Base-by-base conservation (phyloP, 2,888 invertebrate genomes). In the Plutella xylostella region DNA sequence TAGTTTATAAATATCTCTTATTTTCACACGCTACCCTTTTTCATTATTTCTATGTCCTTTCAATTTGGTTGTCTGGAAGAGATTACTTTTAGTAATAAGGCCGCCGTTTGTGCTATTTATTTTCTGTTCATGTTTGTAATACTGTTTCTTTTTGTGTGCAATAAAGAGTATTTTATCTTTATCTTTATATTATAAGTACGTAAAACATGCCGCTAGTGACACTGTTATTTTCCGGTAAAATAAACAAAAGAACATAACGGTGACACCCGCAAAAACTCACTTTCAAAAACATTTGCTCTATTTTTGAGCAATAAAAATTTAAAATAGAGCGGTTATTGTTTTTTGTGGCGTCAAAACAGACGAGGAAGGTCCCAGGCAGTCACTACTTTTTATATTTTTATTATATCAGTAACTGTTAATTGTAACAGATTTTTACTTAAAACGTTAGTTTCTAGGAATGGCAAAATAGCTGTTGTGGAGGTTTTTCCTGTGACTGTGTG, bases 251-350 rank as follows among this genome's bases (percentile, higher is more conserved):
- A 22, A 33, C n/a, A 43, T 45, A 50, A 59, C 58, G 55, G 33
- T 43, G 37, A 34, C 22, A 20, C 9, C 19, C n/a, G 42, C 31
- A 45, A 56, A 58, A 51, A 54, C 48, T 35, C 42, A 48, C 49
- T 41, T 41, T 41, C n/a, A 41, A 59, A 59, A 17, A 52, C 47
- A 53, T 50, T 51, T 65, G 69, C 61, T 70, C 70, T 59, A 70
- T 63, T 65, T 58, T 66, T 55, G 51, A 45, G 54, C 55, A 58
- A 52, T 69, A 66, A 71, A 70, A 68, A 67, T 65, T 63, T 60
- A 63, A 78, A 72, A 73, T 73, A 62, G 76, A 73, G 71, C 79
- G 70, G 49, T 49, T 49, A 52, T 57, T 61, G 68, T 69, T 64
- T 69, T 49, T 57, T 15, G 20, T 11, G 4, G 38, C 21, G 38